Conservation (phyloP, 2,113 vertebrate genomes). For the Montifringilla adamsi region DNA sequence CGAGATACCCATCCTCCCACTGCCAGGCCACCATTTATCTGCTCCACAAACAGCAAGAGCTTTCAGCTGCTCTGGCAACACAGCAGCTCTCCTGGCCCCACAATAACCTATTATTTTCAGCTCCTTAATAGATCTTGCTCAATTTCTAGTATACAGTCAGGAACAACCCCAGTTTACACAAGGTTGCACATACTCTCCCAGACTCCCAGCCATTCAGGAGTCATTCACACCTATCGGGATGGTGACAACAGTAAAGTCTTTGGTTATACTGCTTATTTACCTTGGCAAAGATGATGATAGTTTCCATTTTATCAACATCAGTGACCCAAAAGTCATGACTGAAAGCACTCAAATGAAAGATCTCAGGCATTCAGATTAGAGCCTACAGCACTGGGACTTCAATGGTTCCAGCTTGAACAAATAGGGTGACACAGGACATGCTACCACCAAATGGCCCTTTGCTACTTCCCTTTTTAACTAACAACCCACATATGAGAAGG, state of each 20-base stretch:
- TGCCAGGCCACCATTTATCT: background rate
- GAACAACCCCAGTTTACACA: background rate
- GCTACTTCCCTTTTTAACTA: background rate
- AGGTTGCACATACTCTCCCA: background rate
- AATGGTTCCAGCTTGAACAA: background rate
- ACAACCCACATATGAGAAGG: background rate
- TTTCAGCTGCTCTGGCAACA: background rate
- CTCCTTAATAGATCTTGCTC: background rate
- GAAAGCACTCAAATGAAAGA: background rate
- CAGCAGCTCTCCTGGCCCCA: background rate
- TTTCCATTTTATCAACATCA: background rate
- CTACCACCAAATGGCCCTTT: background rate
- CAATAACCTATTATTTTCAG: background rate
- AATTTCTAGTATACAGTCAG: background rate
- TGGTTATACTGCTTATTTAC: background rate
- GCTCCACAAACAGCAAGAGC: background rate
- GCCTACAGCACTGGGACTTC: background rate
- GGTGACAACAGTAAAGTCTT: background rate
- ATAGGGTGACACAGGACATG: background rate
- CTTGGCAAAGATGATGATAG: background rate
- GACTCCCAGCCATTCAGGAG: background rate
- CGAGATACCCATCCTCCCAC: background rate
- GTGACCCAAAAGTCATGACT: background rate
- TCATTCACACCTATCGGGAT: background rate
- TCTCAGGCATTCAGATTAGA: background rate